Evolutionary conservation across 2,888 invertebrate species (phyloP).

Genomic region (Dendrolimus houi): DNA sequence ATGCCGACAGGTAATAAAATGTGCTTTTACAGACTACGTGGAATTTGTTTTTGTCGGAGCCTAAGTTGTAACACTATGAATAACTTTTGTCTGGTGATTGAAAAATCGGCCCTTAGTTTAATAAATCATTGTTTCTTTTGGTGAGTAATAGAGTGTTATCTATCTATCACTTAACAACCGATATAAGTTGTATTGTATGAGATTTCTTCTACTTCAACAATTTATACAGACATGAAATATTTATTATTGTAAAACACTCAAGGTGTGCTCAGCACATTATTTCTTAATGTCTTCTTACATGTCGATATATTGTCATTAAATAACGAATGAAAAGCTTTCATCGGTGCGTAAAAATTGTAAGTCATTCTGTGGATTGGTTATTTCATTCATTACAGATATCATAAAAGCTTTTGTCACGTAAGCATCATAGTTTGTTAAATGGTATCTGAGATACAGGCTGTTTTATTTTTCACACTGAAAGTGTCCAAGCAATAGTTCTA

Average conservation of each 20-base stretch:
- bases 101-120: too few species aligned
- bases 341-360: conserved; percentile 36
- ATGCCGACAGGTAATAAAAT: too few species aligned
- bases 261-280: conserved; percentile 43
- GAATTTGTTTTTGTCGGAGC: too few species aligned
- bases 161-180: too few species aligned
- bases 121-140: too few species aligned
- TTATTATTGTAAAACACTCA: conserved; percentile 21
- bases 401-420: conserved; percentile 49
- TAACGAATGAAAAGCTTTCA: conserved; percentile 42
- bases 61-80: too few species aligned
- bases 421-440: conserved; percentile 43
- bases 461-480: conserved; percentile 3
- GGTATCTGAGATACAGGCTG: conserved; percentile 40
- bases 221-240: not conserved
- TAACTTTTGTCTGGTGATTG: too few species aligned
- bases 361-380: conserved; percentile 26
- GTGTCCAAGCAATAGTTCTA: too few species aligned
- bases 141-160: too few species aligned
- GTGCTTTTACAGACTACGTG: too few species aligned
- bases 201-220: not conserved
- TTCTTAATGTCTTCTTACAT: conserved; percentile 37
- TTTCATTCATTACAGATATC: conserved; percentile 39
- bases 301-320: conserved; percentile 45
- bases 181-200: not conserved